Conservation (phyloP, 2,113 vertebrate species). For the Pseudopipra pipra region DNA sequence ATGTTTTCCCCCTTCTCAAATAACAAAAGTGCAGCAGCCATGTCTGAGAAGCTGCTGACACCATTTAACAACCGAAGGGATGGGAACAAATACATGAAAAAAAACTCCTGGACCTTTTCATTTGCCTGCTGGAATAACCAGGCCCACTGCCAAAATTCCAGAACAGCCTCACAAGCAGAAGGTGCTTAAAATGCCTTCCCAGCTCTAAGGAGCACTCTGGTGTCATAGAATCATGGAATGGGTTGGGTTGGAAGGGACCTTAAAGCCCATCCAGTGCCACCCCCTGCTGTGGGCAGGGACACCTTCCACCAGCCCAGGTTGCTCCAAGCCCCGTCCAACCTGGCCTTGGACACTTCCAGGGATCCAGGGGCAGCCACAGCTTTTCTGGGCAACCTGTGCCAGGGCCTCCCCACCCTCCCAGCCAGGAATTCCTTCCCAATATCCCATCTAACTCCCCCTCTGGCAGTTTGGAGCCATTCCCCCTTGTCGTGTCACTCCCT, state of each 20-base stretch:
- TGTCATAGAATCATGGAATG: not conserved
- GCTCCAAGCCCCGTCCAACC: too few species aligned
- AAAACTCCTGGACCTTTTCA: not conserved
- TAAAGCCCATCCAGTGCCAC: too few species aligned
- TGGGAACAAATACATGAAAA: not conserved
- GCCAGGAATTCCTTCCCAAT: not conserved
- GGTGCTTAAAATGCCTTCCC: not conserved
- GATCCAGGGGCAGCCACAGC: too few species aligned
- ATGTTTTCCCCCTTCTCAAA: not conserved
- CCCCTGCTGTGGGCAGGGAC: not conserved
- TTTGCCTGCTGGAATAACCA: not conserved
- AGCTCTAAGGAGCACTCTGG: not conserved
- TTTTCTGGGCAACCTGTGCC: too few species aligned
- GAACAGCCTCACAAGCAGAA: not conserved
- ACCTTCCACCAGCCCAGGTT: not conserved
- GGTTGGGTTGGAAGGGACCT: not conserved
- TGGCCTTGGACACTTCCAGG: not conserved
- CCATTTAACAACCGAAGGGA: not conserved
- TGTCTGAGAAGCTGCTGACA: not conserved
- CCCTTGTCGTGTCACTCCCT: too few species aligned
- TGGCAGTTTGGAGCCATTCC: not conserved
- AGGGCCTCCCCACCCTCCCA: not conserved
- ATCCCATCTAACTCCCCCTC: not conserved
- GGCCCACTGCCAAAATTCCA: not conserved
- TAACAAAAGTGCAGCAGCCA: not conserved